Conservation (phyloP, 2,888 invertebrate species). For the Xanthia icteritia region DNA sequence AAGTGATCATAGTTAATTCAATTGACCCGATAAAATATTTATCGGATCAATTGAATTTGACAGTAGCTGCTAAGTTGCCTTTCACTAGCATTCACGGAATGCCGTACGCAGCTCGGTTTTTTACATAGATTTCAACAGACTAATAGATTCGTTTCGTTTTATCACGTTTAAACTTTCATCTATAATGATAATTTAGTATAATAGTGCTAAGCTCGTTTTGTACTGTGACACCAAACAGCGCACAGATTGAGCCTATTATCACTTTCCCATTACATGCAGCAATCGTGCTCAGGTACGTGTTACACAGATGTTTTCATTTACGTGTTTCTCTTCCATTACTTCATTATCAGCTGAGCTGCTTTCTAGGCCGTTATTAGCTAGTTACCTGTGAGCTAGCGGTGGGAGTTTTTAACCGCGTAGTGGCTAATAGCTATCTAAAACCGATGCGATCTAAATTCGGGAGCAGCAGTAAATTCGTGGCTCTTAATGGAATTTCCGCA, state of each 20-base stretch:
- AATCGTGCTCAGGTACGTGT: conserved; percentile 42
- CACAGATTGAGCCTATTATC: conserved; percentile 34
- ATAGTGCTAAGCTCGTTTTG: conserved; percentile 23
- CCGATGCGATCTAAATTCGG: conserved; percentile 73
- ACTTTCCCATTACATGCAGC: conserved; percentile 41
- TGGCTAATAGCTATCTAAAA: conserved; percentile 73
- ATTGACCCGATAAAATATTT: conserved; percentile 33
- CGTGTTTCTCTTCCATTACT: conserved; percentile 45
- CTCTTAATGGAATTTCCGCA: conserved; percentile 87
- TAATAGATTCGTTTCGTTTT: conserved; percentile 24
- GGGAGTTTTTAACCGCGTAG: conserved; percentile 39
- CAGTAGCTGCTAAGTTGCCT: conserved; percentile 58
- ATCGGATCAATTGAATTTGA: conserved; percentile 34
- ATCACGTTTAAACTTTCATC: conserved; percentile 56
- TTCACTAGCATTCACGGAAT: conserved; percentile 70
- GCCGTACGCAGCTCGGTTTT: conserved; percentile 57
- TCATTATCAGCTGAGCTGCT: conserved; percentile 36
- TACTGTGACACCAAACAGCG: conserved; percentile 36
- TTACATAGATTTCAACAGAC: conserved; percentile 60
- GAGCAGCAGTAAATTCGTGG: conserved; percentile 79
- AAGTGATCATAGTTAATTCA: conserved; percentile 33
- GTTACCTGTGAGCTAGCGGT: conserved; percentile 19
- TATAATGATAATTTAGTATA: conserved; percentile 35
- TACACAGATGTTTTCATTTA: conserved; percentile 36
- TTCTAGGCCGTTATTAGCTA: conserved; percentile 39